Base-by-base conservation (phyloP, 2,888 invertebrate genomes). In the Caenorhabditis virilis region DNA sequence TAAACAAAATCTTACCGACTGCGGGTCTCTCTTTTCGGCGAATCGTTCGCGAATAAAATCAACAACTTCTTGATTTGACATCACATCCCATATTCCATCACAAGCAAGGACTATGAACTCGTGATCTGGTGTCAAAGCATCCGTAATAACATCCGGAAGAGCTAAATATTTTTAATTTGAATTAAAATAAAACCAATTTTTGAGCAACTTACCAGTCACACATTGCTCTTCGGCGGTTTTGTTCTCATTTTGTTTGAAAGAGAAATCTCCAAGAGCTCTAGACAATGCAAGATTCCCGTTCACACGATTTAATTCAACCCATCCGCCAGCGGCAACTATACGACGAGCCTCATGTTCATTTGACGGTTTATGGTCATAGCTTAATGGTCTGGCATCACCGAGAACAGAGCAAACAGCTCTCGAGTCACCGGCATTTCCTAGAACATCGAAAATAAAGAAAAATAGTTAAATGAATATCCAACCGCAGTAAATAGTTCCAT, bases 51-150 rank as follows among this genome's bases (percentile, higher is more conserved):
- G 89, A 60, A 95, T 90, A 86, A 93, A 97, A 52, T 91, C 89
- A 41, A 93, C 88, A 45, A 94, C 97, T 57, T 82, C 69, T 86
- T 92, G 90, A 85, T 92, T 95, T 47, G 90, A 91, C 87, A 98
- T 88, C 23, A 97, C 97, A 85, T 98, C 98, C 97, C 98, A 98
- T 76, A 98, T 97, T 25, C 98, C 98, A 84, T 98, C 98, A 84
- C 97, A 98, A 0, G 97, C 98, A 77, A 98, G 87, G 35, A 98
- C 89, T 54, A 97, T 88, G 84, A 98, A 98, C 86, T 98, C 95
- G 90, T 93, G 93, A 66, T 94, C 92, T n/a, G 89, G 88, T 39
- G 88, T 90, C 69, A 97, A 86, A 60, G 89, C 88, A 69, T 90
- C 88, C 43, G 89, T 89, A 84, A 91, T 89, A 4, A 97, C 91